Evolutionary conservation across 2,797 vertebrate genomes (phyloP).

Genomic region (Echiichthys vipera): DNA sequence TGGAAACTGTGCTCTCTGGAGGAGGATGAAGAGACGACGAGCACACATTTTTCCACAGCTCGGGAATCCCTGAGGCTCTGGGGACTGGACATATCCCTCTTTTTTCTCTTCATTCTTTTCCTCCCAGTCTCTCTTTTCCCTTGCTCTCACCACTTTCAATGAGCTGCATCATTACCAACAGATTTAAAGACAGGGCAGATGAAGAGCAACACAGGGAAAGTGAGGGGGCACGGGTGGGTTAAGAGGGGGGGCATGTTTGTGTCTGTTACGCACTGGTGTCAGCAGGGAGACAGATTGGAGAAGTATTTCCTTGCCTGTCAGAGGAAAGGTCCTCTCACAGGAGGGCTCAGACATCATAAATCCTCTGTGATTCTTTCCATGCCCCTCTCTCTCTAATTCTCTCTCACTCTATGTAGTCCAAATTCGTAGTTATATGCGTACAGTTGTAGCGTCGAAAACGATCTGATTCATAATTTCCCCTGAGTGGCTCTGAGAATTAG

Average conservation of each 20-base stretch:
- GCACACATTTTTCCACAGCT: slow-evolving; percentile 77
- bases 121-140: slow-evolving; percentile 24
- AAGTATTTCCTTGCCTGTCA: slow-evolving; percentile 77
- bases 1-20: slow-evolving; percentile 76
- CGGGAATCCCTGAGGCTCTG: slow-evolving; percentile 51
- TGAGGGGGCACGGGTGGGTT: slow-evolving; percentile 39
- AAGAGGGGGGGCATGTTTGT: slow-evolving; percentile 57
- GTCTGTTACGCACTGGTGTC: slow-evolving; percentile 67
- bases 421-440: too few relatives aligned
- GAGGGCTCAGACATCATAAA: slow-evolving; percentile 80
- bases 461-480: slow-evolving; percentile 78
- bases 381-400: slow-evolving; percentile 19
- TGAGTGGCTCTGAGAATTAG: slow-evolving; percentile 57
- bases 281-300: slow-evolving; percentile 73
- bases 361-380: slow-evolving; percentile 79
- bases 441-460: slow-evolving; percentile 58
- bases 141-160: slow-evolving; percentile 65
- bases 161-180: slow-evolving; percentile 73
- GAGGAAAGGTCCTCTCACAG: slow-evolving; percentile 75
- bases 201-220: slow-evolving; percentile 48
- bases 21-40: slow-evolving; percentile 70
- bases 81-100: slow-evolving; percentile 44
- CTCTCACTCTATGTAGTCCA: slow-evolving; percentile 34
- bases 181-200: slow-evolving; percentile 62
- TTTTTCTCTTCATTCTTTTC: slow-evolving; percentile 32